These are phyloP conservation scores for Scrobipalpa costella DNA, from an alignment of 2,888 invertebrate genomes.

Conservation along the genomic window DNA sequence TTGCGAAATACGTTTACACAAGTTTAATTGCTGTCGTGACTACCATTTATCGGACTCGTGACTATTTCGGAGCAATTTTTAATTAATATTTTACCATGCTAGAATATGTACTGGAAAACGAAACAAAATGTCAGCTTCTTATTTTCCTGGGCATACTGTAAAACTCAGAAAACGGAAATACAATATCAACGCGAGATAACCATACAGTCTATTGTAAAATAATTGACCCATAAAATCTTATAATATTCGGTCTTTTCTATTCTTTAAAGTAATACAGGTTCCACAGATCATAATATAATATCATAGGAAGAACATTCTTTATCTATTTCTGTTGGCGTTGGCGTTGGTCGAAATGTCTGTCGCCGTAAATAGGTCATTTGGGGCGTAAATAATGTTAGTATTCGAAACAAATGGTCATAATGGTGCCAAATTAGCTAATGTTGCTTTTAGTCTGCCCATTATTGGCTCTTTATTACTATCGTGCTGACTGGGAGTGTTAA, in stretches of 20 bases:
- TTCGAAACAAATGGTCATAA: constrained; percentile 6
- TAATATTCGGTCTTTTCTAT: too few species aligned
- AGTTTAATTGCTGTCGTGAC: neutral
- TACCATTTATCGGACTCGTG: neutral
- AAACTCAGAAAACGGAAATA: too few species aligned
- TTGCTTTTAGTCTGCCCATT: constrained; percentile 5
- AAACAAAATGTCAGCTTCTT: too few species aligned
- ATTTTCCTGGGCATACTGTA: too few species aligned
- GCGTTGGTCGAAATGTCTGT: neutral
- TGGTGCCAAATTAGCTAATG: constrained; percentile 18
- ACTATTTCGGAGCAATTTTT: neutral
- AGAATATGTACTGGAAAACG: too few species aligned
- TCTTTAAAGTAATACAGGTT: too few species aligned
- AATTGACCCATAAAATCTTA: too few species aligned
- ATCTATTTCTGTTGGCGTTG: neutral
- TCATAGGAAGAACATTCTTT: neutral
- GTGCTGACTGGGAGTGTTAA: neutral
- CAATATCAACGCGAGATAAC: too few species aligned
- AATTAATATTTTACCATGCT: neutral
- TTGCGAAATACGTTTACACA: constrained; percentile 9
- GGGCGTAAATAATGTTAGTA: constrained; percentile 9
- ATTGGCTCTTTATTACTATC: neutral
- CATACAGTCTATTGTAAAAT: too few species aligned
- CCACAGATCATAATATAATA: neutral
- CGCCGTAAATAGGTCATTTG: constrained; percentile 5